These are phyloP conservation scores for Eremobia ochroleuca DNA, from an alignment of 2,888 invertebrate genomes.

Conservation along the genomic window DNA sequence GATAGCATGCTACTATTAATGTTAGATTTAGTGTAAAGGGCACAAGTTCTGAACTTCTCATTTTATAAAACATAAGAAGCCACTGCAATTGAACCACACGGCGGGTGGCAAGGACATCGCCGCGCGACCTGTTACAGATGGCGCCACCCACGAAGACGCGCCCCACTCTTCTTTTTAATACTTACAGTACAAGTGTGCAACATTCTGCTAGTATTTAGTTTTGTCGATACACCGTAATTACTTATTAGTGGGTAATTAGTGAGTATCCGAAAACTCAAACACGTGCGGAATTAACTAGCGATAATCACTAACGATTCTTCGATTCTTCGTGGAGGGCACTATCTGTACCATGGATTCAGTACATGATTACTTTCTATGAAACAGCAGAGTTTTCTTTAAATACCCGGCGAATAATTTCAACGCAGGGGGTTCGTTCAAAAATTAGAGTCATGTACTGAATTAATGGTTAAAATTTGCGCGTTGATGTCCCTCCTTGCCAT, in stretches of 20 bases:
- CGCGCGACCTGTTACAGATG: not conserved
- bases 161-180: too few species aligned
- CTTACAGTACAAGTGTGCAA: too few species aligned
- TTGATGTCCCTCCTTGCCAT: not conserved
- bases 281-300: too few species aligned
- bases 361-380: not conserved
- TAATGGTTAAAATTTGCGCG: not conserved
- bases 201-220: too few species aligned
- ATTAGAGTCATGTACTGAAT: slow-evolving; percentile 1
- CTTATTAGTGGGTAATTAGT: too few species aligned
- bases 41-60: not conserved
- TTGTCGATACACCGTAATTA: too few species aligned
- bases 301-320: too few species aligned
- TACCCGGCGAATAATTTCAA: not conserved
- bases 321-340: too few species aligned
- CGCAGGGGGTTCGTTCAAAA: not conserved
- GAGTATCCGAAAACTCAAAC: too few species aligned
- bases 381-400: not conserved
- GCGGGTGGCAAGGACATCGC: not conserved
- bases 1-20: not conserved
- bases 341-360: not conserved
- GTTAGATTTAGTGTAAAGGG: not conserved
- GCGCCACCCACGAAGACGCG: too few species aligned
- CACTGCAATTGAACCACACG: not conserved
- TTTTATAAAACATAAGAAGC: not conserved